These are phyloP conservation scores for Drosophila cracens DNA, from an alignment of 2,888 invertebrate species.

Conservation along the genomic window DNA sequence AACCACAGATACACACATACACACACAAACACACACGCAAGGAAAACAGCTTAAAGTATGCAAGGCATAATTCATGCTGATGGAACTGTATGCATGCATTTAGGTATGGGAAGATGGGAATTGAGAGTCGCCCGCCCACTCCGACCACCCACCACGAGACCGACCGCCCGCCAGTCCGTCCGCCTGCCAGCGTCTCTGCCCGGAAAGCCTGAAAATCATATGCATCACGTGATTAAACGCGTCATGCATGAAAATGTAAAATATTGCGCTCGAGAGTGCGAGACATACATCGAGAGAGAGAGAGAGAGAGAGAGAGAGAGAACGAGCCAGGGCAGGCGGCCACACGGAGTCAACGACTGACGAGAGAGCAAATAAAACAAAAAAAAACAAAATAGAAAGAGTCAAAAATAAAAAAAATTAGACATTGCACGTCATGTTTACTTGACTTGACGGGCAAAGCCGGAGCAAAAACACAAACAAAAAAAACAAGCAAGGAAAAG, in stretches of 20 bases:
- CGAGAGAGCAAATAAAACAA: conserved; percentile 8
- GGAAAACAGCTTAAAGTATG: conserved; percentile 61
- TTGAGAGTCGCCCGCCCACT: neutral
- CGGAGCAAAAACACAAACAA: conserved; percentile 13
- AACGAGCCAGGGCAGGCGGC: conserved; percentile 2
- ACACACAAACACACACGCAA: conserved; percentile 24
- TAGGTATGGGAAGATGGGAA: conserved; percentile 27
- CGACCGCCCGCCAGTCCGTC: neutral
- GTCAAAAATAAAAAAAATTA: conserved; percentile 55
- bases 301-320: neutral
- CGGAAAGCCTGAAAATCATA: conserved; percentile 75
- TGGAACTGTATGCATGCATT: conserved; percentile 75
- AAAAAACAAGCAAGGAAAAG: conserved; percentile 9
- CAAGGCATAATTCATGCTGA: conserved; percentile 80
- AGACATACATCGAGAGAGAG: conserved; percentile 10
- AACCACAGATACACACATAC: conserved; percentile 12
- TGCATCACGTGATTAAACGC: conserved; percentile 83
- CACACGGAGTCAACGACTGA: conserved; percentile 53
- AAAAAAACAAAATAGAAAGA: conserved; percentile 8
- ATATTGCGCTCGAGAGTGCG: conserved; percentile 60
- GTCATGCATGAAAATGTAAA: conserved; percentile 83
- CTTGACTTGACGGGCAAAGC: conserved; percentile 73
- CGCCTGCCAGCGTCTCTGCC: conserved; percentile 31
- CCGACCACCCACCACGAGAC: neutral
- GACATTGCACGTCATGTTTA: conserved; percentile 77